Evolutionary conservation across 2,113 vertebrate genomes (phyloP).

Genomic region (Labeo catla): DNA sequence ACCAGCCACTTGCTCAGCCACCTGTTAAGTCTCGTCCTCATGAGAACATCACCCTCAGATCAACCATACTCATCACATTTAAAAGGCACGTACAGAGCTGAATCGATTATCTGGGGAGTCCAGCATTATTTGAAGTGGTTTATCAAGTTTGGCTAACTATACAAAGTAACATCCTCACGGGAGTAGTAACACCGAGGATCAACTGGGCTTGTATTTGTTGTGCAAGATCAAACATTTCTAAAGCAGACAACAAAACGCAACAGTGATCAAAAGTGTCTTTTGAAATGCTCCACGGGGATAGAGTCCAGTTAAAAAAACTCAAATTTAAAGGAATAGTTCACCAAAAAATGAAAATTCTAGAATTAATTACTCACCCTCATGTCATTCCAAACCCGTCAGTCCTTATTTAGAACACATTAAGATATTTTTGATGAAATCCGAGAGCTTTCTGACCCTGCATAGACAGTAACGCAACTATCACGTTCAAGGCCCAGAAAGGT

Average conservation of each 20-base stretch:
- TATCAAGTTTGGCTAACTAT: neutral
- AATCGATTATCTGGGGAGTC: neutral
- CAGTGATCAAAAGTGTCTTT: neutral
- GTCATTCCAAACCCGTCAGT: no score
- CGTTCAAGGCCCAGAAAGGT: no score
- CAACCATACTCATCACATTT: neutral
- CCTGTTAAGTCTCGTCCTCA: neutral
- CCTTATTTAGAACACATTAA: no score
- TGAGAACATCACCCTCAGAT: neutral
- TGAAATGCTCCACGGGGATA: neutral
- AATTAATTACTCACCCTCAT: no score
- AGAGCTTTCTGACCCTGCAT: no score
- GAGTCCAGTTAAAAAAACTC: neutral
- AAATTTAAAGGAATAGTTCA: neutral
- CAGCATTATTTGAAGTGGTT: neutral
- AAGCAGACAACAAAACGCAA: conserved; percentile 4
- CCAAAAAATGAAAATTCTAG: no score
- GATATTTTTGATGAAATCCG: no score
- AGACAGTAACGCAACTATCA: no score
- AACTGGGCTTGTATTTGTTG: neutral
- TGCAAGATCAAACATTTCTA: neutral
- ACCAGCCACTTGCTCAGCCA: conserved; percentile 15
- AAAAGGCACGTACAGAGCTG: neutral
- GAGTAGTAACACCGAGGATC: neutral
- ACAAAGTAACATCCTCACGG: neutral